These are phyloP conservation scores for Parus major DNA, from an alignment of 2,113 vertebrate species.

Conservation along the genomic window DNA sequence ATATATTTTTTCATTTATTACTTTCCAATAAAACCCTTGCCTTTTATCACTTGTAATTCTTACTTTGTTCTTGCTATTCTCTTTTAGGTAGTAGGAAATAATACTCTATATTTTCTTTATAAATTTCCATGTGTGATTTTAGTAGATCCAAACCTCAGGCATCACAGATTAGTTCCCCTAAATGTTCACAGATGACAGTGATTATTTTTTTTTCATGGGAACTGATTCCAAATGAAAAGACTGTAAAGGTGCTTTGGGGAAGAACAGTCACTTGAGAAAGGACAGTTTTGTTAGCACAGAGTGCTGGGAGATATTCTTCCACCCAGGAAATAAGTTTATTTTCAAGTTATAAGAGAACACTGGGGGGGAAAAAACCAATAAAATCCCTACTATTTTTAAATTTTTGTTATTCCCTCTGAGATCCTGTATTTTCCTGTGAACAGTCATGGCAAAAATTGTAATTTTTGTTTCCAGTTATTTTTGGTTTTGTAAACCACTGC, in stretches of 20 bases:
- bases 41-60: neutral
- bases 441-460: neutral
- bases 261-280: neutral
- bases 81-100: neutral
- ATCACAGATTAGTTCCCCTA: neutral
- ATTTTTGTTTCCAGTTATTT: neutral
- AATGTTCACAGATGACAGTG: neutral
- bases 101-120: neutral
- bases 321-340: neutral
- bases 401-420: neutral
- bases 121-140: neutral
- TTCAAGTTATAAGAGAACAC: neutral
- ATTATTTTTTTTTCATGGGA: neutral
- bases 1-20: neutral
- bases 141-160: neutral
- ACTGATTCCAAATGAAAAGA: neutral
- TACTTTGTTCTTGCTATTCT: neutral
- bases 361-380: neutral
- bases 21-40: neutral
- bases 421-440: neutral
- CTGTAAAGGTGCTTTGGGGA: neutral
- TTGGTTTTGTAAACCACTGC: neutral
- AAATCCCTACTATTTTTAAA: neutral
- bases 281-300: neutral
- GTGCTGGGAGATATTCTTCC: neutral